phyloP scores from a whole-genome alignment of 2,888 invertebrate species.

The Tenthredo distinguenda region DNA sequence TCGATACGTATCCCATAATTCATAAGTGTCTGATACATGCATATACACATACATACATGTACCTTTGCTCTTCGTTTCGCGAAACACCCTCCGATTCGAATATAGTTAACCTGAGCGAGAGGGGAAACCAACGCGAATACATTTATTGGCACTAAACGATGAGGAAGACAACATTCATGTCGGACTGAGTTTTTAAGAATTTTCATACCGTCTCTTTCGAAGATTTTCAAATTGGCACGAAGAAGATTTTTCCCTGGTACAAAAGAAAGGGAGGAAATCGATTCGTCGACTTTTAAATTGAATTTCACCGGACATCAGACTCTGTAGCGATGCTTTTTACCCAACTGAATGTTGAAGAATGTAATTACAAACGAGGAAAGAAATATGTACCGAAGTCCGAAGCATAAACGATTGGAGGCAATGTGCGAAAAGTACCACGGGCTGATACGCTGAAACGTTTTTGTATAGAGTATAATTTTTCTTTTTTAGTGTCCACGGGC shows the following conservation, averaged over 20 bases:
- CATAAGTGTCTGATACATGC: not conserved
- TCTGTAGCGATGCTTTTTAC: too few species aligned
- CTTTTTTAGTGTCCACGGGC: not conserved
- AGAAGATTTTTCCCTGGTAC: too few species aligned
- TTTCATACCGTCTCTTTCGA: not conserved
- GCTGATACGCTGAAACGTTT: not conserved
- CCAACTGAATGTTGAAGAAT: too few species aligned
- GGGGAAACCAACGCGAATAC: not conserved
- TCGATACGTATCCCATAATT: constrained; percentile 27
- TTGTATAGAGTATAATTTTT: not conserved
- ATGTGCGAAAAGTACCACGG: not conserved
- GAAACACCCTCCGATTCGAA: not conserved
- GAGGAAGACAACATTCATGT: not conserved
- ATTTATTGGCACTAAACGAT: not conserved
- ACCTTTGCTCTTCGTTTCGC: not conserved
- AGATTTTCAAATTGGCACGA: too few species aligned
- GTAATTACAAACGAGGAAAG: too few species aligned
- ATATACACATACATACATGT: not conserved
- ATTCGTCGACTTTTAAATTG: too few species aligned
- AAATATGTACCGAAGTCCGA: too few species aligned
- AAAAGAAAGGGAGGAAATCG: too few species aligned
- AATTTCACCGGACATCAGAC: too few species aligned
- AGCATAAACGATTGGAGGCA: too few species aligned
- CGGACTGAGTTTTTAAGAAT: too few species aligned
- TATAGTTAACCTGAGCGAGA: not conserved